Evolutionary conservation across 2,113 vertebrate genomes (phyloP).

Genomic region (Chionomys nivalis): DNA sequence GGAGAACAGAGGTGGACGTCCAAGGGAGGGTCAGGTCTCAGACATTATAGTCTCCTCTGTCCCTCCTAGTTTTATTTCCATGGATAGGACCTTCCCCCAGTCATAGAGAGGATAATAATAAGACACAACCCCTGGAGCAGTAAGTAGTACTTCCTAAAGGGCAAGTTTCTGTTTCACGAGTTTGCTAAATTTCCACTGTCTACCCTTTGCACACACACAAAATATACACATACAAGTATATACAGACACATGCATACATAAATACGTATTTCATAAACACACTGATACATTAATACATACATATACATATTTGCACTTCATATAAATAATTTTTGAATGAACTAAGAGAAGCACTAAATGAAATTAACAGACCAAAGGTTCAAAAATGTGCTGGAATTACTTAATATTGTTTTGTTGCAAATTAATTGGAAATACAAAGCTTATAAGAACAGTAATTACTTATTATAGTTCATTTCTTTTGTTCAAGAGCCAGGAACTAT

Average conservation of each 20-base stretch:
- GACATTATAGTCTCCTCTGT: background rate
- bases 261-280: background rate
- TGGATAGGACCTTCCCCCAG: background rate
- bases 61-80: rapidly evolving
- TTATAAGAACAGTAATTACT: background rate
- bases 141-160: background rate
- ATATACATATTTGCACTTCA: background rate
- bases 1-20: background rate
- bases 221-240: background rate
- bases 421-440: background rate
- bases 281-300: background rate
- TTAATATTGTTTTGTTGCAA: background rate
- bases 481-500: background rate
- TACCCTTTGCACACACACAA: background rate
- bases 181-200: background rate
- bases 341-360: background rate
- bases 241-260: background rate
- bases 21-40: background rate
- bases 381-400: background rate
- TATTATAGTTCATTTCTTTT: background rate
- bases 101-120: background rate
- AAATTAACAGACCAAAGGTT: background rate
- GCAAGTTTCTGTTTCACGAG: background rate
- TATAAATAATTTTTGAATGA: background rate
- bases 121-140: background rate